Percentiles rank a stretch among this genome's conserved stretches.
These are phyloP conservation scores for Podotricha telesiphe DNA, from an alignment of 2,888 invertebrate species.

Conservation along the genomic window DNA sequence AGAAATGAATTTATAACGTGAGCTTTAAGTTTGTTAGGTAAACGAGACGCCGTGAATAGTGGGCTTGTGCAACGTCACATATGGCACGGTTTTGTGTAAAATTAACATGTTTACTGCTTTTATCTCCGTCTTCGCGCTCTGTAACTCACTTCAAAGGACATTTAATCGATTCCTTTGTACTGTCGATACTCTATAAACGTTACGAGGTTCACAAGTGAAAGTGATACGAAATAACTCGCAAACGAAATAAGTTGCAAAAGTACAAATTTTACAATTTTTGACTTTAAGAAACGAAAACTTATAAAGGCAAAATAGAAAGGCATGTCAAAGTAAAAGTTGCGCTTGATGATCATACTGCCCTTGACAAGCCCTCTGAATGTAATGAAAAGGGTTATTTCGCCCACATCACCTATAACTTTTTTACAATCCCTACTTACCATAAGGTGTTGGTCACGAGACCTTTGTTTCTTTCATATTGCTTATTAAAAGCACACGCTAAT, in stretches of 20 bases:
- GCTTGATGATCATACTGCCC: not conserved
- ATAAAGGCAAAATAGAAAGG: too few species aligned
- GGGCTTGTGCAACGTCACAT: constrained; percentile 26
- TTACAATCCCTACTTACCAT: constrained; percentile 51
- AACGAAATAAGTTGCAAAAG: too few species aligned
- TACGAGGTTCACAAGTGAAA: constrained; percentile 36
- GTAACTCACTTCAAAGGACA: constrained; percentile 53
- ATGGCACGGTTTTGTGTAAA: constrained; percentile 46
- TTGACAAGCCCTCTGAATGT: constrained; percentile 9
- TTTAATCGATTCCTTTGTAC: constrained; percentile 46
- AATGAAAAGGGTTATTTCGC: constrained; percentile 20
- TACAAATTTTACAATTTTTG: not conserved
- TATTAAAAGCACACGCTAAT: constrained; percentile 55
- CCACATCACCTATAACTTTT: constrained; percentile 25
- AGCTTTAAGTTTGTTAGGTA: not conserved
- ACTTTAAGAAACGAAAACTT: not conserved
- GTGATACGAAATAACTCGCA: constrained; percentile 32
- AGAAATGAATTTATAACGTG: not conserved
- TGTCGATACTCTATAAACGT: constrained; percentile 40
- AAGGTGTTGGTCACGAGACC: constrained; percentile 59
- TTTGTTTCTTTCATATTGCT: constrained; percentile 52
- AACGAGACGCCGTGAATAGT: constrained; percentile 27
- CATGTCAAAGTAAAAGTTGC: not conserved
- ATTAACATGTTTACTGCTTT: constrained; percentile 54
- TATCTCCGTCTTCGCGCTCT: constrained; percentile 52